These are phyloP conservation scores for Philereme vetulata DNA, from an alignment of 2,888 invertebrate genomes.

Conservation along the genomic window DNA sequence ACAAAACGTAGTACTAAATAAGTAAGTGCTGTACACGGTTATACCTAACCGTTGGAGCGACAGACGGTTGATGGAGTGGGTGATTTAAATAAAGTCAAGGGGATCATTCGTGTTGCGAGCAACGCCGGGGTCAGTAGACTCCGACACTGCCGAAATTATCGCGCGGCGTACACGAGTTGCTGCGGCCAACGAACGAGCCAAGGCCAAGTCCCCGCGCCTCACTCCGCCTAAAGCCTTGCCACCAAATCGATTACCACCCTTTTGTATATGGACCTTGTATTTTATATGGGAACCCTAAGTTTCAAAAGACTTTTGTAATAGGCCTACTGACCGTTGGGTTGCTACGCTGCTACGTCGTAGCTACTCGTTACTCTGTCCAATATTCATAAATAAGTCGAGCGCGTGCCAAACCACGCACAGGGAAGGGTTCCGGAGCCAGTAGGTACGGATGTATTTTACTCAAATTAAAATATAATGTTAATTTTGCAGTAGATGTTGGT, in stretches of 20 bases:
- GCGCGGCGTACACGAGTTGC: constrained; percentile 70
- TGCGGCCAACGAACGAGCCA: constrained; percentile 77
- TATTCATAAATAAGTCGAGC: no score
- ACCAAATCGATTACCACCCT: constrained; percentile 39
- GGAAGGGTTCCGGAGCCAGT: no score
- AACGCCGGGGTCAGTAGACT: constrained; percentile 81
- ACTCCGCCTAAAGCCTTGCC: constrained; percentile 39
- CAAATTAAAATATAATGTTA: no score
- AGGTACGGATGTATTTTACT: no score
- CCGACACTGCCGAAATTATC: constrained; percentile 79
- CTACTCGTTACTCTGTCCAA: neutral
- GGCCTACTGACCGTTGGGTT: constrained; percentile 21
- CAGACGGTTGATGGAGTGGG: constrained; percentile 53
- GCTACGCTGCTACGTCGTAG: constrained; percentile 15
- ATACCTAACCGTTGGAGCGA: constrained; percentile 37
- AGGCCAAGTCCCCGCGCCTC: constrained; percentile 64
- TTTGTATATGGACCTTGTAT: constrained; percentile 24
- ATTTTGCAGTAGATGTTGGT: no score
- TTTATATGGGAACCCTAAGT: constrained; percentile 17
- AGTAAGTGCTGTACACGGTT: constrained; percentile 4
- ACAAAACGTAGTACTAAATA: constrained; percentile 15
- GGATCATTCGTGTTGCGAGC: constrained; percentile 79
- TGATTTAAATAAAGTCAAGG: constrained; percentile 82
- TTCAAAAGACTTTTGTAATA: constrained; percentile 10
- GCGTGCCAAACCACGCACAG: no score